A percentile compares a stretch with the other conserved stretches of the same genome.
Conservation (phyloP, 2,113 vertebrate species). For the Saccopteryx bilineata region DNA sequence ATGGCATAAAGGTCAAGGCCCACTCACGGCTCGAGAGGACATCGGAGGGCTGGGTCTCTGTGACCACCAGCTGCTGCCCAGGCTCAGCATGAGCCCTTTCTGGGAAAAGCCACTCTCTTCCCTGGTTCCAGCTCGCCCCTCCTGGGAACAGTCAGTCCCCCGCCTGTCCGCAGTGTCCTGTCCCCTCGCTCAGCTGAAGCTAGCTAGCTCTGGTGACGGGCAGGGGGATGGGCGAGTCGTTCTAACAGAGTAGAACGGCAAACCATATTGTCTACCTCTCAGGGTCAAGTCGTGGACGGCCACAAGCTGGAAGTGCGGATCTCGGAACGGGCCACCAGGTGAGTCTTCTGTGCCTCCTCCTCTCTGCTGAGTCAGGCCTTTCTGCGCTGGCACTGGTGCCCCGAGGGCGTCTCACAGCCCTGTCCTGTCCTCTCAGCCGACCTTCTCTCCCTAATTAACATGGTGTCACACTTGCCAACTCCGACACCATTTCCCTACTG, state of each 20-base stretch:
- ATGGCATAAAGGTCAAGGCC: neutral
- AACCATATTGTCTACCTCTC: neutral
- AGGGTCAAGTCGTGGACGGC: constrained; percentile 93
- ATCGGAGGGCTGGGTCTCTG: neutral
- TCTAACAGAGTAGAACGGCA: neutral
- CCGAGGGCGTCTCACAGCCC: fast-evolving
- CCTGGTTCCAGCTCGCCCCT: neutral
- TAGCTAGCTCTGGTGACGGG: fast-evolving
- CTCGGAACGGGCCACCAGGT: constrained; percentile 95
- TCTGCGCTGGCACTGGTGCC: fast-evolving
- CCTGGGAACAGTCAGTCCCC: neutral
- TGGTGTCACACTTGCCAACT: fast-evolving
- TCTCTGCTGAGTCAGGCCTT: fast-evolving
- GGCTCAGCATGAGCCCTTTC: fast-evolving
- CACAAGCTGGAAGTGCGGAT: constrained; percentile 96
- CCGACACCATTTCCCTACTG: fast-evolving
- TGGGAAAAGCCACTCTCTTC: neutral
- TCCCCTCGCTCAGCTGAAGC: fast-evolving
- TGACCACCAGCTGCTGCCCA: neutral
- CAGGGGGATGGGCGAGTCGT: fast-evolving
- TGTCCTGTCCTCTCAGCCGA: fast-evolving
- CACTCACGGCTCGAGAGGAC: fast-evolving
- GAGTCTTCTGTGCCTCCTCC: constrained; percentile 59
- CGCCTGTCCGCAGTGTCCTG: fast-evolving
- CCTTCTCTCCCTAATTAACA: neutral